Base-by-base conservation (phyloP, 2,888 invertebrate species). In the Brachypalpus laphriformis region DNA sequence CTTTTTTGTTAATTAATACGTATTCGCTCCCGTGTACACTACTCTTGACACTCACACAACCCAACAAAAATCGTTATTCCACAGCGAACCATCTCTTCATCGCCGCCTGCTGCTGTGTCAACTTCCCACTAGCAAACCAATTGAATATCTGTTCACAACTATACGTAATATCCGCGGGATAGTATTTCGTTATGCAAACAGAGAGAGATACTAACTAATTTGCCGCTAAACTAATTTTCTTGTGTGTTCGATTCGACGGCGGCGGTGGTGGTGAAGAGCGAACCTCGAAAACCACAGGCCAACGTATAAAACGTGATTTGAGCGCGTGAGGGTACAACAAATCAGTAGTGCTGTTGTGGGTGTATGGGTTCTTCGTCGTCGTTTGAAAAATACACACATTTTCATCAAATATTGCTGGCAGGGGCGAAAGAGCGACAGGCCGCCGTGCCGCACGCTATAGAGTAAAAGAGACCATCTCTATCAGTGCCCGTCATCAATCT, bases 131-230 rank as follows among this genome's bases (percentile, higher is more conserved):
- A 59, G 40, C 54, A 74, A 45, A n/a, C 34, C 45, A 74, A 68
- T 59, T 49, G 66, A 59, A 56, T 34, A 22, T 20, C 34, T 57
- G 0, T 22, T 8, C 51, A n/a, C 59, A 18, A 25, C n/a, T n/a
- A 59, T 22, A 61, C 68, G 68, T 76, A 70, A 77, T 16, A 42
- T 68, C 51, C 31, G 68, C 37, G 59, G 28, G 47, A 40, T 57
- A 56, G 40, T 37, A 20, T 77, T 68, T 68, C 59, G 68, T 77
- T 77, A 77, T 70, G 68, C 68, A 77, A 77, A 77, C 49, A 74
- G 40, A 63, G 42, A 61, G 51, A 42, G 25, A 16, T 68, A 40
- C 40, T n/a, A 75, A 68, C 66, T 68, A 61, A 77, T 61, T 59
- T 76, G 68, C 68, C 59, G 68, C 51, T 59, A 51, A 51, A 61